Conservation (phyloP, 2,113 vertebrate genomes). For the Furnarius figulus region DNA sequence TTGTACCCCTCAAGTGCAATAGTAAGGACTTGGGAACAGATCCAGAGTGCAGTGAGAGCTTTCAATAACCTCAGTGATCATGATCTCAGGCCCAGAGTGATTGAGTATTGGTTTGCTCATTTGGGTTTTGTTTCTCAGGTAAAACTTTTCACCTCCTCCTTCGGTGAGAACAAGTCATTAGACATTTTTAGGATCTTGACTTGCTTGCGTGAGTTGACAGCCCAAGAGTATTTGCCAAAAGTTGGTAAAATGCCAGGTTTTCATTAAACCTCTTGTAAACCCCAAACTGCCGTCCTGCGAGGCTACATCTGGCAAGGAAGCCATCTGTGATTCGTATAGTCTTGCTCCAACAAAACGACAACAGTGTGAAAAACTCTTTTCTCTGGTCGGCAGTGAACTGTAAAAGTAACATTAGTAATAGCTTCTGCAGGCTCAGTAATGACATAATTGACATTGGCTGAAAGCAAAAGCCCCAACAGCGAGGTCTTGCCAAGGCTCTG, state of each 20-base stretch:
- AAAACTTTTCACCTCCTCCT: constrained; percentile 49
- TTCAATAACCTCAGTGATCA: constrained; percentile 23
- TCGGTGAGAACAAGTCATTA: constrained; percentile 41
- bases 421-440: constrained; percentile 79
- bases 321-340: constrained; percentile 78
- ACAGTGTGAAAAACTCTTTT: constrained; percentile 80
- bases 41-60: not conserved
- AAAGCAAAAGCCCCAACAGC: constrained; percentile 41
- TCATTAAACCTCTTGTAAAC: constrained; percentile 84
- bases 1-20: not conserved
- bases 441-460: constrained; percentile 79
- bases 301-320: constrained; percentile 80
- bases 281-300: constrained; percentile 64
- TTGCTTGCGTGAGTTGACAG: constrained; percentile 58
- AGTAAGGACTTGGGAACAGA: not conserved
- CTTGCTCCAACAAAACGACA: constrained; percentile 81
- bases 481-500: constrained; percentile 64
- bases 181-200: constrained; percentile 19
- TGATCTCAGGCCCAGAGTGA: not conserved
- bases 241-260: constrained; percentile 74
- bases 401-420: constrained; percentile 83
- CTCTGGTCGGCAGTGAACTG: constrained; percentile 78
- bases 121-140: constrained; percentile 63
- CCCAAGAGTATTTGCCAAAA: constrained; percentile 66
- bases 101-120: not conserved